Evolutionary conservation across 1,140 invertebrate species (phyloP), one percentile per base, ranked within the genome.

Genomic region (Drosophila sturtevanti): DNA sequence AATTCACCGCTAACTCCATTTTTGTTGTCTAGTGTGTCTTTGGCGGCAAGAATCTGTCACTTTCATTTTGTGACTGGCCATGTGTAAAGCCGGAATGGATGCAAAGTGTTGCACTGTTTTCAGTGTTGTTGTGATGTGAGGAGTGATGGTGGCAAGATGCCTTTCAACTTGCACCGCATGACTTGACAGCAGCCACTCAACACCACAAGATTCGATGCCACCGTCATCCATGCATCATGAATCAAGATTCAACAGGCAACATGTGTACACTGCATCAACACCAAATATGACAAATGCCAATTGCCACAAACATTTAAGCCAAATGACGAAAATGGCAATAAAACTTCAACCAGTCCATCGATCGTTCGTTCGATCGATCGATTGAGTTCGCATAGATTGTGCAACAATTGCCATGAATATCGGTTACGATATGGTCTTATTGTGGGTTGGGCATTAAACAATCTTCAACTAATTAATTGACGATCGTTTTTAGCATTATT

Each of bases 211-310:
- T 16, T 55, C 67, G 38, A 63, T 72, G 72, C 68, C 66, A 69
- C 81, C 77, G 80, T 4, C 85, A 84, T 65, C 62, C 56, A 71
- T 77, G 81, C 64, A 86, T 54, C 82, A 86, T 81, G 81, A 70
- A 86, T 81, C 81, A 73, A 48, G 41, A 48, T 48, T 48, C 9
- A 48, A 48, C 41, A 21, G 18, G 16, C 16, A 48, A 48, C 41
- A 48, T 18, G n/a, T n/a, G n/a, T n/a, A 31, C 27, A 48, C 41
- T 44, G 35, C 58, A 60, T 38, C 44, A 73, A 38, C 73, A 71
- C 82, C 82, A 86, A 86, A 86, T 86, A 86, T 87, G 82, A 89
- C 84, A 87, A 86, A 86, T 87, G 82, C 79, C 82, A 82, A 76
- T 82, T 86, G 82, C 82, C 65, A 76, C 80, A 89, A 68, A 76